phyloP scores from a whole-genome alignment of 2,888 invertebrate species.

The Choristoneura rosaceana region DNA sequence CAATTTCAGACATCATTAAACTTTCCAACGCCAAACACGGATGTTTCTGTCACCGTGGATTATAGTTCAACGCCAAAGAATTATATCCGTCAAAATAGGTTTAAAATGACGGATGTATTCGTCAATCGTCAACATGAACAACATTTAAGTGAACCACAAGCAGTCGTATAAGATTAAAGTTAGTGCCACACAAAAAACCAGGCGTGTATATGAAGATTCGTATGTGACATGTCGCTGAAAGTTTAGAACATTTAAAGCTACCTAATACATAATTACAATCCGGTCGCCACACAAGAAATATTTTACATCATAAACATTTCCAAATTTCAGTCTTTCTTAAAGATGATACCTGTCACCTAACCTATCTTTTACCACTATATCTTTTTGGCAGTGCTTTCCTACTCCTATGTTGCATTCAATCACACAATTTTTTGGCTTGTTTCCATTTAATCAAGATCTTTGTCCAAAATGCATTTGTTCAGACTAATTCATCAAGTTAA shows the following conservation, averaged over 20 bases:
- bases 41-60: not conserved
- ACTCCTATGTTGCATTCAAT: conserved; percentile 37
- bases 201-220: not conserved
- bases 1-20: not conserved
- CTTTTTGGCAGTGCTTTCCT: conserved; percentile 52
- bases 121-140: not conserved
- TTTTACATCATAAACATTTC: conserved; percentile 45
- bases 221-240: not conserved
- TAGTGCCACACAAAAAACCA: not conserved
- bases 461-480: not conserved
- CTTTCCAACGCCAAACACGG: not conserved
- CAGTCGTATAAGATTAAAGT: not conserved
- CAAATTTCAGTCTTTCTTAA: conserved; percentile 57
- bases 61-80: not conserved
- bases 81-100: not conserved
- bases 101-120: not conserved
- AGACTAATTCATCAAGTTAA: not conserved
- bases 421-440: conserved; percentile 6
- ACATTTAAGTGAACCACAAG: too few species aligned
- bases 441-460: conserved; percentile 3
- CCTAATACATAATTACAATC: not conserved
- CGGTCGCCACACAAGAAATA: conserved; percentile 34
- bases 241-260: not conserved
- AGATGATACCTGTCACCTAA: conserved; percentile 42
- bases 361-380: conserved; percentile 39